Conservation (phyloP, 2,797 vertebrate species). For the Uromys caudimaculatus region DNA sequence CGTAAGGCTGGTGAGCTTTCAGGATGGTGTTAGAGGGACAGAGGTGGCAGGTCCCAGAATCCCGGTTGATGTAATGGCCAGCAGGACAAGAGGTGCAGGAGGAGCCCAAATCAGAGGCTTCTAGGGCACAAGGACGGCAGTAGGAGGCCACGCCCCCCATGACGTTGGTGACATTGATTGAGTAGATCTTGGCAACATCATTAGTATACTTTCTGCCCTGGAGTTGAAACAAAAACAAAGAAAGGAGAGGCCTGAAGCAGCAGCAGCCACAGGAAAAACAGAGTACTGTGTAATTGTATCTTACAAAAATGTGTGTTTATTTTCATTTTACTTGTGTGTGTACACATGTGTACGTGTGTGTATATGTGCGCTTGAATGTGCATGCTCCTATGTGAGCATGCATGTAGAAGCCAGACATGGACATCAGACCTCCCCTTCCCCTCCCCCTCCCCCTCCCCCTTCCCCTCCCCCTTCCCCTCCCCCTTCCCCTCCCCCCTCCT, state of each 20-base stretch:
- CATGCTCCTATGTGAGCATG: neutral
- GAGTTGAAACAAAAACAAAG: conserved; percentile 34
- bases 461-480: too few species aligned
- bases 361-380: neutral
- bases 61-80: conserved; percentile 91
- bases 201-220: conserved; percentile 92
- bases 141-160: conserved; percentile 93
- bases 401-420: neutral
- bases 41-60: conserved; percentile 89
- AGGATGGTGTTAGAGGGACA: conserved; percentile 92
- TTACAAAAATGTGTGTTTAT: neutral
- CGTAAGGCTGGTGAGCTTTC: conserved; percentile 89
- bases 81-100: conserved; percentile 93
- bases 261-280: neutral
- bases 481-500: too few species aligned
- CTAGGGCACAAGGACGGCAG: conserved; percentile 92
- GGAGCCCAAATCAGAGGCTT: conserved; percentile 81
- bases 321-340: neutral
- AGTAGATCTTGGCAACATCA: conserved; percentile 95
- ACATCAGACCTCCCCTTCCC: neutral
- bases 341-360: neutral
- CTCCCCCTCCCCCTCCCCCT: too few species aligned
- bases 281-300: neutral
- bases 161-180: conserved; percentile 94
- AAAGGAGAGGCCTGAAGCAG: neutral